Conservation (phyloP, 2,888 invertebrate genomes). For the Brachylomia viminalis region DNA sequence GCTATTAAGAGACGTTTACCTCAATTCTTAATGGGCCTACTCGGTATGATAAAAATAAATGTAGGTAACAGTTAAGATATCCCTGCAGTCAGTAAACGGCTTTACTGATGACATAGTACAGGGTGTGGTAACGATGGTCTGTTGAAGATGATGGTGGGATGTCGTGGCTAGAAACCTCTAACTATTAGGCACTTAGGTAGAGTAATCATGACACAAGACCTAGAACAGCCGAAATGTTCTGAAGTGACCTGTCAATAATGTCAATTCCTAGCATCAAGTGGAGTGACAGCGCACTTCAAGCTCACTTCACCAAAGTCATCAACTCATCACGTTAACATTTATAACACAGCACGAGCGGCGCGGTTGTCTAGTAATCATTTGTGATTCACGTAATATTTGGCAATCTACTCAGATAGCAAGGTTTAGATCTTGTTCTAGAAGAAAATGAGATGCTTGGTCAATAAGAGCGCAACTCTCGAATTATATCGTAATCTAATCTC, state of each 20-base stretch:
- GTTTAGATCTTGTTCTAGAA: neutral
- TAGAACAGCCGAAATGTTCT: neutral
- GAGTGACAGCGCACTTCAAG: neutral
- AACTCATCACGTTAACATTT: neutral
- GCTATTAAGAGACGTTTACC: slow-evolving; percentile 25
- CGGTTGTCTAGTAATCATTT: neutral
- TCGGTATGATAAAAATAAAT: slow-evolving; percentile 35
- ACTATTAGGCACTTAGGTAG: neutral
- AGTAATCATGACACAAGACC: neutral
- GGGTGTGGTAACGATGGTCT: neutral
- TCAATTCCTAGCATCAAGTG: neutral
- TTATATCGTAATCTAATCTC: slow-evolving; percentile 10
- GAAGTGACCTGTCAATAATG: neutral
- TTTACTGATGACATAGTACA: slow-evolving; percentile 7
- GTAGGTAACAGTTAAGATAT: slow-evolving; percentile 7
- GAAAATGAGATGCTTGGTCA: slow-evolving; percentile 7
- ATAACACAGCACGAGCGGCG: neutral
- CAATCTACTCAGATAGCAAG: neutral
- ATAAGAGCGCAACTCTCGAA: slow-evolving; percentile 3
- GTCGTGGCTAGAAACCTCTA: neutral
- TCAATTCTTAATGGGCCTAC: slow-evolving; percentile 16
- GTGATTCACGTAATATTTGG: slow-evolving; percentile 5
- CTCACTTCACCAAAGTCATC: neutral
- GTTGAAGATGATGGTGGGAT: neutral
- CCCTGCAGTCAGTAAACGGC: slow-evolving; percentile 24